Evolutionary conservation across 2,797 vertebrate genomes (phyloP).

Genomic region (Sebastes matsubarae): DNA sequence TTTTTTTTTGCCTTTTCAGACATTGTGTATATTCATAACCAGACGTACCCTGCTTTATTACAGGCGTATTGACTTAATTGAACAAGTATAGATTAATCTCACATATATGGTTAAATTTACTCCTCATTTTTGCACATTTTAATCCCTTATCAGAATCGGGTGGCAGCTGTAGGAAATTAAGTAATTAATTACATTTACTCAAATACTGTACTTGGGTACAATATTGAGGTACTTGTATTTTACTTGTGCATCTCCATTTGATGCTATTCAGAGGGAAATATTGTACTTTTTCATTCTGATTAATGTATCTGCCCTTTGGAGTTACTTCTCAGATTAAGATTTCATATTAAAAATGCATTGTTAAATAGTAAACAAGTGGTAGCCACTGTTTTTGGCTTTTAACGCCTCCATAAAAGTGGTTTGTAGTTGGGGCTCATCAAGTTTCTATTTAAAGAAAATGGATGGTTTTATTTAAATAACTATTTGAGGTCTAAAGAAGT

Average conservation of each 20-base stretch:
- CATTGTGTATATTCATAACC: background rate
- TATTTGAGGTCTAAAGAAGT: too few relatives aligned
- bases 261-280: background rate
- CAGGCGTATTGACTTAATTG: background rate
- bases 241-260: background rate
- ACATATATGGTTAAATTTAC: accelerated
- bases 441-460: too few relatives aligned
- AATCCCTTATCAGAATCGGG: background rate
- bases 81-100: background rate
- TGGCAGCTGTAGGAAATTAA: background rate
- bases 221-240: background rate
- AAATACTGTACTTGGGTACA: background rate
- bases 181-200: background rate
- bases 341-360: too few relatives aligned
- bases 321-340: too few relatives aligned
- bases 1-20: background rate
- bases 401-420: too few relatives aligned
- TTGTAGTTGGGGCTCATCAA: too few relatives aligned
- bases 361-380: too few relatives aligned
- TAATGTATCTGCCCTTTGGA: too few relatives aligned
- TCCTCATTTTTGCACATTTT: too few relatives aligned
- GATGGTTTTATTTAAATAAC: too few relatives aligned
- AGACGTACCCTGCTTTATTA: background rate
- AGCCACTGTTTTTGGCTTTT: too few relatives aligned
- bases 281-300: background rate